Evolutionary conservation across 2,888 invertebrate species (phyloP).

Genomic region (Cotesia congregata): DNA sequence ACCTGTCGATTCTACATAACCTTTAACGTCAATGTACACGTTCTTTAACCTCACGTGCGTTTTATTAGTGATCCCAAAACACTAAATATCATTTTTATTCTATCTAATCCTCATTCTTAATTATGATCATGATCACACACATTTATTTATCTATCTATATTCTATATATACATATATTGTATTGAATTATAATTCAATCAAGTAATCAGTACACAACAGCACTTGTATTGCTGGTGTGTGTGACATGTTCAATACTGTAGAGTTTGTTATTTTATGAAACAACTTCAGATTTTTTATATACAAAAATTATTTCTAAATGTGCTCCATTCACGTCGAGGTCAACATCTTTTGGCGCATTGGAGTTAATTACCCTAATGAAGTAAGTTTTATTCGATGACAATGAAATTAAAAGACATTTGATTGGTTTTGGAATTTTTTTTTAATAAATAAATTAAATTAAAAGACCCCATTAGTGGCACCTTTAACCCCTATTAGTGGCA

Average conservation of each 20-base stretch:
- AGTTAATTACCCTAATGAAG: conserved; percentile 23
- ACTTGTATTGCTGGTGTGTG: not conserved
- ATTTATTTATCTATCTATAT: too few species aligned
- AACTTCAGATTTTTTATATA: not conserved
- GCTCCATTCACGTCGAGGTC: not conserved
- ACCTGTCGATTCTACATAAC: conserved; percentile 67
- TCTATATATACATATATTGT: too few species aligned
- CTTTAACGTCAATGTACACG: conserved; percentile 62
- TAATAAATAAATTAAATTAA: too few species aligned
- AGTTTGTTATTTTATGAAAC: not conserved
- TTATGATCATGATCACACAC: too few species aligned
- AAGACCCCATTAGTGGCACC: too few species aligned
- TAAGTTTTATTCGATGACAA: conserved; percentile 14
- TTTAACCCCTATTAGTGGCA: too few species aligned
- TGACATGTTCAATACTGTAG: not conserved
- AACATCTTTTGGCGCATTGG: not conserved
- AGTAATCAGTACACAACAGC: not conserved
- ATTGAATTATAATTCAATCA: too few species aligned
- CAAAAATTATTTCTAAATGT: not conserved
- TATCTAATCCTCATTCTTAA: too few species aligned
- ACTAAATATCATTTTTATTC: not conserved
- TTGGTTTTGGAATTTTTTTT: not conserved
- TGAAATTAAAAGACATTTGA: not conserved
- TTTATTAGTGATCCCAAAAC: not conserved
- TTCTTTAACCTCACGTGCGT: conserved; percentile 40